A percentile compares a stretch with the other conserved stretches of the same genome.
Evolutionary conservation across 2,113 vertebrate genomes (phyloP).

Genomic region (Hydrochoerus hydrochaeris): DNA sequence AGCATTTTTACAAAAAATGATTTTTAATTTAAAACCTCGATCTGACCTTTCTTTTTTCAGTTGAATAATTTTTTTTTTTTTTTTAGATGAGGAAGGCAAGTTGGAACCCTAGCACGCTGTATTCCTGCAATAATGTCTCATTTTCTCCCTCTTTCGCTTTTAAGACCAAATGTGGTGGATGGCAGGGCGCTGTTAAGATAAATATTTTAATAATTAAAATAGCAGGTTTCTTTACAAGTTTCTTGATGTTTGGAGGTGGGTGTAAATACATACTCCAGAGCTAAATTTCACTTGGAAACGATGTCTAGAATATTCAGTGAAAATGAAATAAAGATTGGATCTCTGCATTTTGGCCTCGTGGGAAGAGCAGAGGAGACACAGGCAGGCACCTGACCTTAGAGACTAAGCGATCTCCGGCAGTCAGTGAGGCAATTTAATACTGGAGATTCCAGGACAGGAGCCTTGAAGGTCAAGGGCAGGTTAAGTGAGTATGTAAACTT

Average conservation of each 20-base stretch:
- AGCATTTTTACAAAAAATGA: not conserved
- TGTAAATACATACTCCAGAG: conserved; percentile 26
- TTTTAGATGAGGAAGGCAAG: not conserved
- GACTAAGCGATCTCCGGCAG: not conserved
- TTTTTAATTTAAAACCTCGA: not conserved
- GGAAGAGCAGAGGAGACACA: not conserved
- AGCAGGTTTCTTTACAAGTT: not conserved
- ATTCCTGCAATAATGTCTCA: not conserved
- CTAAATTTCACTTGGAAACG: not conserved
- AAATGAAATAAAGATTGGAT: not conserved
- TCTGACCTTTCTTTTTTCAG: not conserved
- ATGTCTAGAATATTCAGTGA: not conserved
- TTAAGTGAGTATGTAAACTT: not conserved
- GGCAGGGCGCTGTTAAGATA: not conserved
- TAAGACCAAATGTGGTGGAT: not conserved
- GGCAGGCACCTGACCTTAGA: not conserved
- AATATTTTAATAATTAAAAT: not conserved
- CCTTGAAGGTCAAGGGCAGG: not conserved
- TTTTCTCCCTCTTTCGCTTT: not conserved
- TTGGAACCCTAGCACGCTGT: not conserved
- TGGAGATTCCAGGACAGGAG: not conserved
- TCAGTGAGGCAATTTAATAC: not conserved
- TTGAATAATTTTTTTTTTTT: not conserved
- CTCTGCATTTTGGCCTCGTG: not conserved
- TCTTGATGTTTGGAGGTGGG: conserved; percentile 1